These are phyloP conservation scores for Eospalax fontanierii DNA, from an alignment of 2,797 vertebrate species.

Conservation along the genomic window DNA sequence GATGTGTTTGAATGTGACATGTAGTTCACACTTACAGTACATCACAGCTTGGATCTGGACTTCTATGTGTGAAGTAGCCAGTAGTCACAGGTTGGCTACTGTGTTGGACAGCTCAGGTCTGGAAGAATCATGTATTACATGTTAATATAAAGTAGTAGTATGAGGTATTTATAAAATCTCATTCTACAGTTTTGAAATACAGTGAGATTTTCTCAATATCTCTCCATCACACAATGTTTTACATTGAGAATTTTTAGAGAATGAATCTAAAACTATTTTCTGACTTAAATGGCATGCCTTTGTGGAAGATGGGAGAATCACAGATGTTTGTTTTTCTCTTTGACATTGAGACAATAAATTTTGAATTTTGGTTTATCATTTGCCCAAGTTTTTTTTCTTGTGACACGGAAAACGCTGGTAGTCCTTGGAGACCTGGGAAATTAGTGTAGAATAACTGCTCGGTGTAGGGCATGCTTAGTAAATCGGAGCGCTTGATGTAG, in stretches of 20 bases:
- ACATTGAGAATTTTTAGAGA: slow-evolving; percentile 31
- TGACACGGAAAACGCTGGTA: slow-evolving; percentile 42
- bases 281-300: slow-evolving; percentile 54
- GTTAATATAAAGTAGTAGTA: slow-evolving; percentile 22
- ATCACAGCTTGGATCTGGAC: background rate
- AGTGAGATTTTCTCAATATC: slow-evolving; percentile 44
- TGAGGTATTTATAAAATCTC: background rate
- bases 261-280: slow-evolving; percentile 22
- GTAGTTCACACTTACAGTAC: background rate
- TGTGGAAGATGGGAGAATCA: slow-evolving; percentile 47
- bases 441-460: background rate
- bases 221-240: slow-evolving; percentile 18
- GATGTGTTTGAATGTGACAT: background rate
- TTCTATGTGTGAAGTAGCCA: background rate
- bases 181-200: slow-evolving; percentile 38
- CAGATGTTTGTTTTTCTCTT: slow-evolving; percentile 58
- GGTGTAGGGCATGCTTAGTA: background rate
- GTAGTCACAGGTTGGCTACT: background rate
- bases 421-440: slow-evolving; percentile 34
- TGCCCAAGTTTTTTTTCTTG: background rate
- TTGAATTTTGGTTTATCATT: slow-evolving; percentile 64
- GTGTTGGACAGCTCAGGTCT: background rate
- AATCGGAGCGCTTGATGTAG: background rate
- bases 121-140: slow-evolving; percentile 14
- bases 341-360: slow-evolving; percentile 46